Evolutionary conservation across 2,888 invertebrate species (phyloP), one percentile per base, ranked within the genome.

Genomic region (Mythimna lalbum): DNA sequence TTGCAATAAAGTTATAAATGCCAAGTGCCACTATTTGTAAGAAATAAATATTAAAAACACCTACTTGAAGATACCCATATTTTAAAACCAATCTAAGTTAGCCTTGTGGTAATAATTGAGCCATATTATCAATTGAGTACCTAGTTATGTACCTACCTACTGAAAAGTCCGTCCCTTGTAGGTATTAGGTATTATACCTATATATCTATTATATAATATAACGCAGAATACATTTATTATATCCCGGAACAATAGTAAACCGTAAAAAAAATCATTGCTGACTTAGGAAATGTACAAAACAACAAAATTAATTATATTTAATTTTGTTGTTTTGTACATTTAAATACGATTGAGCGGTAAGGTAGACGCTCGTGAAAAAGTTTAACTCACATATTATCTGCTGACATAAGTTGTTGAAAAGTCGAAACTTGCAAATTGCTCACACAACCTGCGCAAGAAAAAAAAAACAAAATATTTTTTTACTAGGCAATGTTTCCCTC

Each of bases 401-500:
- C 56, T 12, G 27, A 61, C 21, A 43, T 63, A 31, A 10, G 10
- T 61, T 61, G 27, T 69, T 52, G 9, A 21, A 62, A 50, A 52
- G 23, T 39, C 39, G 33, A 61, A 56, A 69, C 59, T 76, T 63
- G 43, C 61, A 65, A 73, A 65, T 69, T 77, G 43, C 47, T 60
- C 61, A 56, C 57, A 65, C 57, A 64, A 64, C 39, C 55, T 60
- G 50, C 23, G 36, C 27, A 79, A 50, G 23, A 49, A 52, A 49
- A 63, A 75, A 63, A 57, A 33, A 2, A 31, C n/a, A 60, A 61
- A 66, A 17, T 39, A 56, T 73, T 73, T 73, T 69, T 73, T 77
- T 82, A 69, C 50, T 50, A 63, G 50, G 62, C 68, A 78, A 73
- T 74, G 67, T 80, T 61, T 65, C 52, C 55, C 72, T 64, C 61